Conservation (phyloP, 2,797 vertebrate genomes). For the Chelonia mydas region DNA sequence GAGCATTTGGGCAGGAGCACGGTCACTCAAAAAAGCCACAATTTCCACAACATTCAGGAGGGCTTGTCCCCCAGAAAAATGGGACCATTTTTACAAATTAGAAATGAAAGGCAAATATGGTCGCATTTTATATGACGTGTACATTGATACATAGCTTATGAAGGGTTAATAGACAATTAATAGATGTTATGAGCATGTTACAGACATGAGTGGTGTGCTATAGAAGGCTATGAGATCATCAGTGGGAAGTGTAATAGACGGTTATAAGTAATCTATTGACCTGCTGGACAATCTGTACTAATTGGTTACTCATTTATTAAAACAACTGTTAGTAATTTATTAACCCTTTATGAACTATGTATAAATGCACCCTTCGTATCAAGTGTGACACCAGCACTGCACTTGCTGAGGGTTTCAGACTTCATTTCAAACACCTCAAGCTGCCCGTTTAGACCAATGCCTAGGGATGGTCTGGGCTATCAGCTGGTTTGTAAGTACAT, state of each 20-base stretch:
- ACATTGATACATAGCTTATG: not conserved
- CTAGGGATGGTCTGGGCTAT: too few relatives aligned
- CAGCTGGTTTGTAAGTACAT: too few relatives aligned
- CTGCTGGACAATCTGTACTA: not conserved
- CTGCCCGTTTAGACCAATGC: too few relatives aligned
- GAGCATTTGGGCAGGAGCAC: not conserved
- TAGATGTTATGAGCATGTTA: not conserved
- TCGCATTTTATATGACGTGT: not conserved
- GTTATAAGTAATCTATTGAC: too few relatives aligned
- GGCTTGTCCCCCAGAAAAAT: not conserved
- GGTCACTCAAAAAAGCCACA: not conserved
- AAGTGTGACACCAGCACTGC: too few relatives aligned
- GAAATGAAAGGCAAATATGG: conserved; percentile 10
- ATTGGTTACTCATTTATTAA: not conserved
- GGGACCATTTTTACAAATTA: not conserved
- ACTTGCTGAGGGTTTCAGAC: too few relatives aligned
- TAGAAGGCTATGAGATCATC: not conserved
- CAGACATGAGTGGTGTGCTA: not conserved
- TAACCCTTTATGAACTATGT: too few relatives aligned
- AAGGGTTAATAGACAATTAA: not conserved
- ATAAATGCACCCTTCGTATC: too few relatives aligned
- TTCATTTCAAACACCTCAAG: too few relatives aligned
- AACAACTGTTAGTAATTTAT: too few relatives aligned
- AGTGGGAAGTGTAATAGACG: not conserved
- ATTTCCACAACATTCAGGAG: not conserved